These are phyloP conservation scores for Oncorhynchus keta DNA, from an alignment of 2,113 vertebrate species.

Conservation along the genomic window DNA sequence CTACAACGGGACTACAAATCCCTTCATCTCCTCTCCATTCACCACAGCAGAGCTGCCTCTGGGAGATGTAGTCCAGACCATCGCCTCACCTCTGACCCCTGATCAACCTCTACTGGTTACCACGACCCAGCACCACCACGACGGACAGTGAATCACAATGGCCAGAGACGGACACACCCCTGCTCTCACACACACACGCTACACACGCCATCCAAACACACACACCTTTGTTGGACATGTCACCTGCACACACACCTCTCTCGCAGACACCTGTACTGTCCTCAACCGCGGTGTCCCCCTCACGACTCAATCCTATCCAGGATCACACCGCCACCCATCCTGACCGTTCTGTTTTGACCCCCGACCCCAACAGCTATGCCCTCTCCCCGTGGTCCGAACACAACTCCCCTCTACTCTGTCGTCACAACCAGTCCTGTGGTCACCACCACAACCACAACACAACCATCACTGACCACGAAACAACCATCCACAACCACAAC, in stretches of 20 bases:
- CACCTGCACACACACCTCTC: neutral
- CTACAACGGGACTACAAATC: neutral
- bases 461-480: no score
- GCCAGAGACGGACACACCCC: neutral
- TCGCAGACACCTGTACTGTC: neutral
- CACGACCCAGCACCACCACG: neutral
- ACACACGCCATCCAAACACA: neutral
- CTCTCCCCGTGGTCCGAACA: neutral
- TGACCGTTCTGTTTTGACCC: neutral
- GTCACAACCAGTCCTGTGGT: neutral
- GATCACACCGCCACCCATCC: neutral
- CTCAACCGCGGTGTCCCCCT: neutral
- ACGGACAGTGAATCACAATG: neutral
- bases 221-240: neutral
- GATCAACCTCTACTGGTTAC: neutral
- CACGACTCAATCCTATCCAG: neutral
- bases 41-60: neutral
- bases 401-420: neutral
- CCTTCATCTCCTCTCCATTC: neutral
- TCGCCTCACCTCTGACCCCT: neutral
- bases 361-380: neutral
- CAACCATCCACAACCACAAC: neutral
- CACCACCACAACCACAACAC: neutral
- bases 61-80: slow-evolving; percentile 3
- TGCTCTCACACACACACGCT: neutral